Evolutionary conservation across 2,113 vertebrate species (phyloP).

Genomic region (Smithornis capensis): DNA sequence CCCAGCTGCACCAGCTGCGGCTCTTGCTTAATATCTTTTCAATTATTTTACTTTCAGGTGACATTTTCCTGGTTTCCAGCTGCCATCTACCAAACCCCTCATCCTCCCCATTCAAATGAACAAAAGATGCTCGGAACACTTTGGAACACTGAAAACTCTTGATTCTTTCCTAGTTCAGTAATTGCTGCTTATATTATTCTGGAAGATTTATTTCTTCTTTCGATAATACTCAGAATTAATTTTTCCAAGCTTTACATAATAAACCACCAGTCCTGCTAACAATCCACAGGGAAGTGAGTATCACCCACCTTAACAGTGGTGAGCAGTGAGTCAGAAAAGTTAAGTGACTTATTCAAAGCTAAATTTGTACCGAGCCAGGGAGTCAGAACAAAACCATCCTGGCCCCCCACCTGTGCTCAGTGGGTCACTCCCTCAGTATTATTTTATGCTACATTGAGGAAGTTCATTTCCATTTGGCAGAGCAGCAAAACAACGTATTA

Average conservation of each 20-base stretch:
- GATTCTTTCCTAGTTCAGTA: not conserved
- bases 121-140: not conserved
- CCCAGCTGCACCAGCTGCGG: not conserved
- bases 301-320: not conserved
- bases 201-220: not conserved
- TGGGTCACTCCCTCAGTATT: constrained; percentile 8
- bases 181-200: not conserved
- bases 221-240: not conserved
- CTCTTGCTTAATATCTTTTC: not conserved
- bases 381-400: not conserved
- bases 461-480: not conserved
- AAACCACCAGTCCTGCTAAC: not conserved
- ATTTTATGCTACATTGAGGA: not conserved
- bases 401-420: not conserved
- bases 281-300: not conserved
- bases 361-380: not conserved
- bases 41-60: constrained; percentile 13
- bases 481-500: not conserved
- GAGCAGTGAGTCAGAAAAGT: constrained; percentile 17
- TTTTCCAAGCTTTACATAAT: not conserved
- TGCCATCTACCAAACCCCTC: not conserved
- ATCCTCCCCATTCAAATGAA: not conserved
- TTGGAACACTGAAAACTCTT: not conserved
- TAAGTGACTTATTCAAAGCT: not conserved
- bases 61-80: constrained; percentile 1